Conservation (phyloP, 2,797 vertebrate genomes). For the Tenualosa ilisha region DNA sequence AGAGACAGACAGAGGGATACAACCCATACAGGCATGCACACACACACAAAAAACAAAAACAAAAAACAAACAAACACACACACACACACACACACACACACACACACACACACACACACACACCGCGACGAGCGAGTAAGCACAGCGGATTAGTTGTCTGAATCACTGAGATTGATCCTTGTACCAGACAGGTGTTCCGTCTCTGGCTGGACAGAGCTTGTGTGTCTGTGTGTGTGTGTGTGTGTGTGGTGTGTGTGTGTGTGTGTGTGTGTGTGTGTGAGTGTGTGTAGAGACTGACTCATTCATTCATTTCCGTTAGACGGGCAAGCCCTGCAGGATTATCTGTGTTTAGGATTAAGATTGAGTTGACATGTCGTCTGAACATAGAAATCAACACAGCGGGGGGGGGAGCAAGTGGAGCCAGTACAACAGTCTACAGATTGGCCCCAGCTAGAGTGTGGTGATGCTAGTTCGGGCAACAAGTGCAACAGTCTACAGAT, state of each 20-base stretch:
- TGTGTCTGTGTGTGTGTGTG: neutral
- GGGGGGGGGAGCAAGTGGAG: no score
- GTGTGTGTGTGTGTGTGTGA: neutral
- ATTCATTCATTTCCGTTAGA: neutral
- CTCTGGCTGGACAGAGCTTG: conserved; percentile 42
- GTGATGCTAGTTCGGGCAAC: no score
- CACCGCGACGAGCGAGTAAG: conserved; percentile 39
- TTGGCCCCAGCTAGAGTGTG: no score
- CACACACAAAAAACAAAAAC: neutral
- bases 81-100: neutral
- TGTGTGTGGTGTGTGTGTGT: neutral
- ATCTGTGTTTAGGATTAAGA: conserved; percentile 8
- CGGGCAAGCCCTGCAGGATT: neutral
- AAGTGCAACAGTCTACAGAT: no score
- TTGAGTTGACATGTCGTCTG: conserved; percentile 15
- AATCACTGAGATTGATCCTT: conserved; percentile 55
- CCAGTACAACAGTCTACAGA: no score
- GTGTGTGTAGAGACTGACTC: neutral
- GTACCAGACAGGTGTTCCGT: conserved; percentile 56
- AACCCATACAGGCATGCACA: neutral
- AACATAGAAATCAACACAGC: conserved; percentile 18
- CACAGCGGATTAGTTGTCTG: conserved; percentile 49
- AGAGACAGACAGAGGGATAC: neutral
- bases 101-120: neutral
- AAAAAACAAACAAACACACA: no score